These are phyloP conservation scores for Pyrrhia umbra DNA, from an alignment of 2,888 invertebrate species.

Conservation along the genomic window DNA sequence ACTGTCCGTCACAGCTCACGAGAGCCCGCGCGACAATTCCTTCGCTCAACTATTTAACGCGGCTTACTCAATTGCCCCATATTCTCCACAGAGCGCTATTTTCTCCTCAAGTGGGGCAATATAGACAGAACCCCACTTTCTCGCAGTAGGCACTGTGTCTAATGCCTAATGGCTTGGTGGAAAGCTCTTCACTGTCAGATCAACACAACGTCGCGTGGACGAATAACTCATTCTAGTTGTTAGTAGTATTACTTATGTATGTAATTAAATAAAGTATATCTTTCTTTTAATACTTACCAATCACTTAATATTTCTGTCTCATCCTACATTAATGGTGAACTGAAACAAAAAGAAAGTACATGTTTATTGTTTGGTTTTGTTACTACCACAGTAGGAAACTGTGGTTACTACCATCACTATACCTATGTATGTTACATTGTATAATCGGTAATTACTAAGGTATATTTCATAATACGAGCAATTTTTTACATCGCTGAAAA, in stretches of 20 bases:
- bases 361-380: background rate
- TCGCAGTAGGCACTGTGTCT: slow-evolving; percentile 30
- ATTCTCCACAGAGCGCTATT: slow-evolving; percentile 25
- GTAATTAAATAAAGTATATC: background rate
- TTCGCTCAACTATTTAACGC: background rate
- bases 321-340: slow-evolving; percentile 71
- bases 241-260: background rate
- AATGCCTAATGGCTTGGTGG: slow-evolving; percentile 22
- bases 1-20: background rate
- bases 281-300: slow-evolving; percentile 68
- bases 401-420: too few relatives aligned
- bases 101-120: slow-evolving; percentile 34
- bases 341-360: slow-evolving; percentile 70
- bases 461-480: too few relatives aligned
- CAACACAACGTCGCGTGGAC: background rate
- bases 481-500: too few relatives aligned
- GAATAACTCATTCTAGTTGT: background rate
- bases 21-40: background rate
- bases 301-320: slow-evolving; percentile 68
- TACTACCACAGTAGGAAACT: too few relatives aligned
- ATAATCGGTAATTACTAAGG: too few relatives aligned
- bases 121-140: slow-evolving; percentile 38
- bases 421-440: too few relatives aligned
- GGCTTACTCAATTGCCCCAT: slow-evolving; percentile 23
- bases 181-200: slow-evolving; percentile 17